Evolutionary conservation across 2,797 vertebrate genomes (phyloP), one percentile per base, ranked within the genome.

Genomic region (Pagetopsis macropterus): DNA sequence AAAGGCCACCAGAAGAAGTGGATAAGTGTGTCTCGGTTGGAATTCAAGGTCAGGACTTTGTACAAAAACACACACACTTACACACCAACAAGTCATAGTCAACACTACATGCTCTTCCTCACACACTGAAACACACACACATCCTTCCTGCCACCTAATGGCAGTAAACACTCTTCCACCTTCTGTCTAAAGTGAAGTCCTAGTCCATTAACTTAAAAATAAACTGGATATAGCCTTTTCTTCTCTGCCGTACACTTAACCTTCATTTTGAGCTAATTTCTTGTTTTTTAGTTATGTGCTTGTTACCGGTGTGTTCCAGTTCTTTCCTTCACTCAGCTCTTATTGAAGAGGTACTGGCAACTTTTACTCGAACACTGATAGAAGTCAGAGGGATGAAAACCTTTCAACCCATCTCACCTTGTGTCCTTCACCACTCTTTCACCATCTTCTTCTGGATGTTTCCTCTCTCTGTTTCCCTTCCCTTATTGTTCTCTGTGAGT

Each of bases 11-110:
- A 27, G 65, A 79, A 72, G 85, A 77, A 87, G 87, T 88, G 86
- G 75, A 83, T 91, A 88, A 91, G 88, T 89, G 87, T 83, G 55
- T 92, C 82, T 87, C 79, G 23, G 73, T 67, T 90, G 84, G 87
- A 78, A 73, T 79, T 80, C 85, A 91, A 91, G 87, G 89, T 85
- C 84, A 84, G 33, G 31, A 17, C 44, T 52, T 70, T 31, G 76
- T 67, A 60, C 55, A 58, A 19, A 63, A 60, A 73, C 14, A 58
- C 70, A 60, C 68, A 62, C 27, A 58, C 79, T 45, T 51, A 55
- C 71, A 62, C 76, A 31, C 46, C 54, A 74, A 78, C 75, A 75
- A 78, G 67, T 76, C 49, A 21, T 23, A 50, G 27, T 61, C 57
- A 45, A 44, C 44, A 12, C 23, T 17, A 6, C 55, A 50, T 40